phyloP scores from a whole-genome alignment of 1,140 invertebrate genomes.

The Caenorhabditis remanei region DNA sequence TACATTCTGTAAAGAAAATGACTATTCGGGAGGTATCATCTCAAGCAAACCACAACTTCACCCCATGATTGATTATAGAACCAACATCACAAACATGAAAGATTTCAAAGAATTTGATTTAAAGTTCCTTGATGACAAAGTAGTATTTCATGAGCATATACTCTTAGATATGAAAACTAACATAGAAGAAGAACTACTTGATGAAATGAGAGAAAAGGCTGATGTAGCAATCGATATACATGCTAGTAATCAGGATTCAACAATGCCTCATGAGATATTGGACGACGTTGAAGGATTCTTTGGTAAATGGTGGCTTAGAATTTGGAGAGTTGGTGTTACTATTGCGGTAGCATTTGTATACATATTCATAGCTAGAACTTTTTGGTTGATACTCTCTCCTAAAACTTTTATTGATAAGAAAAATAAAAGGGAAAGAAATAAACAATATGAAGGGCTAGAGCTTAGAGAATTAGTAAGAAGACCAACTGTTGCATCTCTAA shows the following conservation, averaged over 20 bases:
- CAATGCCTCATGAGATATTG: slow-evolving; percentile 64
- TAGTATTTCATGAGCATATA: slow-evolving; percentile 64
- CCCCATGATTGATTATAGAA: slow-evolving; percentile 34
- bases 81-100: slow-evolving; percentile 56
- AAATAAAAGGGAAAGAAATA: slow-evolving; percentile 56
- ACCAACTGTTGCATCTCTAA: slow-evolving; percentile 63
- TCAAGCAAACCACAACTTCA: slow-evolving; percentile 59
- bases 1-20: slow-evolving; percentile 69
- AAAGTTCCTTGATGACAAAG: slow-evolving; percentile 63
- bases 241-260: slow-evolving; percentile 61
- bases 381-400: slow-evolving; percentile 66
- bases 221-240: slow-evolving; percentile 59
- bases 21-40: slow-evolving; percentile 59
- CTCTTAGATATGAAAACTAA: slow-evolving; percentile 60
- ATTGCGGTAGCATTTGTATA: slow-evolving; percentile 65
- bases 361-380: slow-evolving; percentile 62
- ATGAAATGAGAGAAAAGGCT: slow-evolving; percentile 66
- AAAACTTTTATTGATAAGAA: slow-evolving; percentile 61
- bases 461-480: slow-evolving; percentile 30
- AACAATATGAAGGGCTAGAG: slow-evolving; percentile 29
- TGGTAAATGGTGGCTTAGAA: slow-evolving; percentile 64
- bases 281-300: slow-evolving; percentile 66
- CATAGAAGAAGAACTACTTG: slow-evolving; percentile 65
- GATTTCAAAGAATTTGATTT: slow-evolving; percentile 61
- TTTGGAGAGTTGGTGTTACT: slow-evolving; percentile 69